Evolutionary conservation across 2,888 invertebrate species (phyloP).

Genomic region (Magallana nippona): DNA sequence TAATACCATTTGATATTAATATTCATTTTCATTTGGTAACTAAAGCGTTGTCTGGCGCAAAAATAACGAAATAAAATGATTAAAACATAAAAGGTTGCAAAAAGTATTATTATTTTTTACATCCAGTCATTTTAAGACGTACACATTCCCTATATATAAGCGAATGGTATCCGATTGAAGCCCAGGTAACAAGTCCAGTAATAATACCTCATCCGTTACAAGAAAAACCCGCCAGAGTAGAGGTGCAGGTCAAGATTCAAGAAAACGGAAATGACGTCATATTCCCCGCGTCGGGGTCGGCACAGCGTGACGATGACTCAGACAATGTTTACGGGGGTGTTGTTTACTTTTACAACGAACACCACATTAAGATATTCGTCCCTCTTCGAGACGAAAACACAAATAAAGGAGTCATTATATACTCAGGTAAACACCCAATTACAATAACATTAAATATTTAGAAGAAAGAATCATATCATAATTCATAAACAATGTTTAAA

Average conservation of each 20-base stretch:
- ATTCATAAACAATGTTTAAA: too few relatives aligned
- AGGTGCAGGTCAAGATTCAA: not conserved
- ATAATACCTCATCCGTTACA: not conserved
- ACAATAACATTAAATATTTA: too few relatives aligned
- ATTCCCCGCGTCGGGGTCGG: not conserved
- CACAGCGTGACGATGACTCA: not conserved
- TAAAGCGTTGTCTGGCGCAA: too few relatives aligned
- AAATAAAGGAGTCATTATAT: not conserved
- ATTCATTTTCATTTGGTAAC: too few relatives aligned
- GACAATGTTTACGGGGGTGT: slow-evolving; percentile 11
- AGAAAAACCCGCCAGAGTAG: not conserved
- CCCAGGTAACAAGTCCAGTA: not conserved
- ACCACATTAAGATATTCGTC: not conserved
- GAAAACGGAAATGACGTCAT: not conserved
- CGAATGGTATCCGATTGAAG: not conserved
- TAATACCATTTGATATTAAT: too few relatives aligned
- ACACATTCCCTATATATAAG: not conserved
- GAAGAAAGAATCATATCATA: too few relatives aligned
- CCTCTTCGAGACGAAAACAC: not conserved
- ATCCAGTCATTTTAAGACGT: too few relatives aligned
- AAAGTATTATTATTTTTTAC: too few relatives aligned
- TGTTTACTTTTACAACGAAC: not conserved
- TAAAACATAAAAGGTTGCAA: too few relatives aligned
- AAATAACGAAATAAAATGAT: too few relatives aligned
- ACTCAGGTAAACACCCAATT: not conserved